Evolutionary conservation across 2,797 vertebrate species (phyloP), one percentile per base, ranked within the genome.

Genomic region (Mionectes olivaceus): DNA sequence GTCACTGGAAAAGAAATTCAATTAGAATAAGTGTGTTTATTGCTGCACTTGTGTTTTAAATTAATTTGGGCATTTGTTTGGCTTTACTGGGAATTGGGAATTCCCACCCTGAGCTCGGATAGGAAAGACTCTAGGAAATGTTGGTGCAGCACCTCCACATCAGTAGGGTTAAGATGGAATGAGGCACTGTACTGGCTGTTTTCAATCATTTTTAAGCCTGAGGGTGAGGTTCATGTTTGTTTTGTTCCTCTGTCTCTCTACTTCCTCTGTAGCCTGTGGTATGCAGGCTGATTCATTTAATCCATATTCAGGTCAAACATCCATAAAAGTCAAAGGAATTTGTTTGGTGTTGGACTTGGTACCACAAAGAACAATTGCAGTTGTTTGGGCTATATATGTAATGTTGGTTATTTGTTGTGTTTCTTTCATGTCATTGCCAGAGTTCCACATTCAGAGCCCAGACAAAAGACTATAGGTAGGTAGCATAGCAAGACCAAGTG

Each of bases 1-100:
- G 32, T 50, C 70, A 67, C 10, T 87, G 89, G 50, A 77, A 91
- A 91, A 68, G 50, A 90, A 94, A 94, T 88, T 93, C 33, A 37
- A 71, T 91, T 91, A 84, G 44, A 93, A 71, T 92, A 91, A 94
- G 60, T 78, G 57, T 6, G 11, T 94, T 86, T 89, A 82, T 96
- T 95, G 73, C 63, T 87, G 47, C 19, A 22, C 47, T 87, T 84
- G 28, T 68, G 92, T 94, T 63, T 73, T 43, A 73, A 94, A 76
- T 87, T 79, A 89, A 41, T 53, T 90, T 87, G 79, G 50, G 27
- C 50, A 84, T 96, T 96, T 95, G 44, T 93, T 97, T 95, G 84
- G 65, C 83, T 78, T 95, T 96, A 74, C 32, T 78, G 43, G 49
- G 77, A 92, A 49, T 7, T 93, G 70, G 53, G 57, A 82, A 94